Base-by-base conservation (phyloP, 1,140 invertebrate genomes). In the Zelostemma sp. region DNA sequence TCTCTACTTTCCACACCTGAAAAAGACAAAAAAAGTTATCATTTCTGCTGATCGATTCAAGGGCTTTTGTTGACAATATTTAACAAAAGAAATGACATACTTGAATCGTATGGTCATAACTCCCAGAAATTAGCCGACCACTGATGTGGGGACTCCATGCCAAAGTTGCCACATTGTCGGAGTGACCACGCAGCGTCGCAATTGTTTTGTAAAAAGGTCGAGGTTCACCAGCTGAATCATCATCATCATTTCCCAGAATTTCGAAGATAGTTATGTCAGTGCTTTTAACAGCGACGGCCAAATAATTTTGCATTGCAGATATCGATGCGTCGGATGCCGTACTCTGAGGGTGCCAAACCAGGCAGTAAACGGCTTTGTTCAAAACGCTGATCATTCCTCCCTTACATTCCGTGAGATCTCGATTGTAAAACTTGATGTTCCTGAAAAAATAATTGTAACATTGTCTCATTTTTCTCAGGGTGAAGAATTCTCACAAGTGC, bases 61-160 rank as follows among this genome's bases (percentile, higher is more conserved):
- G n/a, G n/a, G n/a, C n/a, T n/a, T n/a, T n/a, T n/a, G n/a, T 49
- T 17, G 45, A 45, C 18, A 41, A 43, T n/a, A 1, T 45, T 12
- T 12, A 45, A 74, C 82, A 4, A 28, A 28, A 4, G 3, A 3
- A 8, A 28, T 28, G 8, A 28, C 25, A 28, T 85, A 93, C 92
- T 83, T 90, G 88, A 45, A 89, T 89, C 38, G 88, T 89, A 11
- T 84, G 80, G 80, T 93, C 92, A 68, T 90, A 90, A 16, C 91
- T 91, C 3, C 88, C 88, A 8, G 92, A 90, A 6, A 91, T 80
- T n/a, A 95, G 80, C 33, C 86, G 81, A 5, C 87, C 90, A 55
- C 89, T 90, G 6, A 86, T 75, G 75, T 93, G 91, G 2, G 91
- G 91, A 83, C 88, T 93, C 93, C 93, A 95, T 1, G 85, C 84